Evolutionary conservation across 2,888 invertebrate genomes (phyloP).

Genomic region (Punctoribates punctum): DNA sequence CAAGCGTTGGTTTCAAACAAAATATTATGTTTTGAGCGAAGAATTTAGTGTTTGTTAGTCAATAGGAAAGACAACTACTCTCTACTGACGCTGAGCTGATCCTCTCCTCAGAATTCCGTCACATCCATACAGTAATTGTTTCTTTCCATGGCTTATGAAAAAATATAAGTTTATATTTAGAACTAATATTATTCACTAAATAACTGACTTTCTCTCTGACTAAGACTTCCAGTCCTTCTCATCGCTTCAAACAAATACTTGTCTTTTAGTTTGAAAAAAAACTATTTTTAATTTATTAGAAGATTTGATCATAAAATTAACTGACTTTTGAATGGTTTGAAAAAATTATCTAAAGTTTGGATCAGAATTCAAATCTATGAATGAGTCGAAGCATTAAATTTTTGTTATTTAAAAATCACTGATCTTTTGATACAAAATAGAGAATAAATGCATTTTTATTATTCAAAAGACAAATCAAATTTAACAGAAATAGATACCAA

Average conservation of each 20-base stretch:
- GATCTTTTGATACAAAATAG: background rate
- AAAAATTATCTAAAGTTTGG: no score
- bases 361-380: background rate
- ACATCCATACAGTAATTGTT: conserved; percentile 8
- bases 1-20: conserved; percentile 13
- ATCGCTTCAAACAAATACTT: background rate
- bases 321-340: no score
- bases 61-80: background rate
- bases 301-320: no score
- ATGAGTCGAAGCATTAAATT: background rate
- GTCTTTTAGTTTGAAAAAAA: background rate
- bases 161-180: conserved; percentile 24
- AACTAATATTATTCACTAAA: background rate
- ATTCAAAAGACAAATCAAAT: no score
- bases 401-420: background rate
- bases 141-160: background rate
- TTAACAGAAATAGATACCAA: no score
- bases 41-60: background rate
- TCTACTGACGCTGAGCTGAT: background rate
- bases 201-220: background rate
- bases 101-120: background rate
- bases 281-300: background rate
- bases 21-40: background rate
- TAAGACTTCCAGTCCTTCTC: background rate
- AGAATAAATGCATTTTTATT: no score